These are phyloP conservation scores for Toxotes chatareus DNA, from an alignment of 2,113 vertebrate species.

Conservation along the genomic window DNA sequence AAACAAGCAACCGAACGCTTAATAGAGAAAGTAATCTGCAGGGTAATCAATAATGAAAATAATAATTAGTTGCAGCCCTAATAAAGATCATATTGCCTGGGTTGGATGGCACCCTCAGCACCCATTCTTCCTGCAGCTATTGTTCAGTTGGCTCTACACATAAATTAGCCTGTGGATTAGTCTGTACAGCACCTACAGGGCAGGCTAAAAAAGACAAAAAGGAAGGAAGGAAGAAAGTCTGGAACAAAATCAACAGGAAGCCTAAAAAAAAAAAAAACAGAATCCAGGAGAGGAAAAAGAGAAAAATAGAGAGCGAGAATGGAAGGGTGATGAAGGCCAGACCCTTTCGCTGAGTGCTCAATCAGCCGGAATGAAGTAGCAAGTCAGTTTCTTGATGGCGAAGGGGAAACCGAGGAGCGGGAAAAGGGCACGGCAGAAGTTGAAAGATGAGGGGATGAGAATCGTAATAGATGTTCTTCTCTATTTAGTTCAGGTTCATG, in stretches of 20 bases:
- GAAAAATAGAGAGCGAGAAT: constrained; percentile 31
- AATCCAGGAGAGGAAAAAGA: background rate
- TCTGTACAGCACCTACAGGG: background rate
- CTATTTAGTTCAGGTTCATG: constrained; percentile 73
- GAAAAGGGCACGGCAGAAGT: constrained; percentile 71
- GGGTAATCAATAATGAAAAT: background rate
- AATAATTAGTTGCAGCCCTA: background rate
- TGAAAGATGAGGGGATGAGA: constrained; percentile 75
- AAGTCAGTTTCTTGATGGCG: constrained; percentile 62
- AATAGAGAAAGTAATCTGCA: background rate
- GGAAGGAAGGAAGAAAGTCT: background rate
- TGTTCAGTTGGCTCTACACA: background rate
- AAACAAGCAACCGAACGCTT: background rate
- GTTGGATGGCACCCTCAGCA: background rate
- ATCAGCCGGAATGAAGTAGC: constrained; percentile 72
- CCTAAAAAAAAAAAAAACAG: background rate
- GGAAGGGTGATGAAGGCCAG: constrained; percentile 68
- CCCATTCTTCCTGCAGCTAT: background rate
- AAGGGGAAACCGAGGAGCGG: constrained; percentile 55
- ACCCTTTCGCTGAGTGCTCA: constrained; percentile 66
- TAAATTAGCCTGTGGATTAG: constrained; percentile 1
- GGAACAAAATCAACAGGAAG: constrained; percentile 3
- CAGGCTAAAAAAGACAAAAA: constrained; percentile 3
- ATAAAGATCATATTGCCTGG: background rate
- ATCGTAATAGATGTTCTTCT: constrained; percentile 73